phyloP scores from a whole-genome alignment of 2,888 invertebrate genomes.

The Lamproptera curius region DNA sequence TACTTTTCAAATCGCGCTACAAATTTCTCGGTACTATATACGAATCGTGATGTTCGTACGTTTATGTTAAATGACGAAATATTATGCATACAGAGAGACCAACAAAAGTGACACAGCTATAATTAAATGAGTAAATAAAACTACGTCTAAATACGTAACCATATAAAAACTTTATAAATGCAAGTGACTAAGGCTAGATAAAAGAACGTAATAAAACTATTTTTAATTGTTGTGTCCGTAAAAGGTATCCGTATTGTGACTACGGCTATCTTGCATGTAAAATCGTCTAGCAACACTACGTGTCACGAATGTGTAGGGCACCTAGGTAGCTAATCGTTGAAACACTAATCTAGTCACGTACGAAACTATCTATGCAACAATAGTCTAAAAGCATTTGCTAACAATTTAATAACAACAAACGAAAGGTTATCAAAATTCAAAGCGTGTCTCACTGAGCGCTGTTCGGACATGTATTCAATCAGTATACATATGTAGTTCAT shows the following conservation, averaged over 20 bases:
- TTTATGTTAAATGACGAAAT: conserved; percentile 18
- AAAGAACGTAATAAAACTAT: neutral
- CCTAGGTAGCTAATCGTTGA: conserved; percentile 26
- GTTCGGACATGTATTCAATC: too few relatives aligned
- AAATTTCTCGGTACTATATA: conserved; percentile 30
- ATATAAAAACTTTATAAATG: too few relatives aligned
- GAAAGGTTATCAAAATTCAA: conserved; percentile 9
- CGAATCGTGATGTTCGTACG: conserved; percentile 25
- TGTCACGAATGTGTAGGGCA: conserved; percentile 44
- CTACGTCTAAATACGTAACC: neutral
- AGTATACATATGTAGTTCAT: too few relatives aligned
- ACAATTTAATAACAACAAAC: conserved; percentile 22
- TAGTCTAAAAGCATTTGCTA: conserved; percentile 24
- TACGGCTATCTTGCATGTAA: conserved; percentile 49
- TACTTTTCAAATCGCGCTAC: conserved; percentile 33
- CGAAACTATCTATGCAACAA: conserved; percentile 36
- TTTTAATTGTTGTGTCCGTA: conserved; percentile 12
- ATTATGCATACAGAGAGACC: conserved; percentile 25
- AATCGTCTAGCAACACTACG: conserved; percentile 41
- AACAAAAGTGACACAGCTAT: conserved; percentile 14
- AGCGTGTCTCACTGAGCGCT: too few relatives aligned
- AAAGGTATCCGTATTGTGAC: conserved; percentile 25
- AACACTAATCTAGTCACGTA: conserved; percentile 48
- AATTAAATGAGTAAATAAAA: conserved; percentile 15
- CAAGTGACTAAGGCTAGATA: too few relatives aligned